Evolutionary conservation across 2,797 vertebrate genomes (phyloP), one percentile per base, ranked within the genome.

Genomic region (Anniella stebbinsi): DNA sequence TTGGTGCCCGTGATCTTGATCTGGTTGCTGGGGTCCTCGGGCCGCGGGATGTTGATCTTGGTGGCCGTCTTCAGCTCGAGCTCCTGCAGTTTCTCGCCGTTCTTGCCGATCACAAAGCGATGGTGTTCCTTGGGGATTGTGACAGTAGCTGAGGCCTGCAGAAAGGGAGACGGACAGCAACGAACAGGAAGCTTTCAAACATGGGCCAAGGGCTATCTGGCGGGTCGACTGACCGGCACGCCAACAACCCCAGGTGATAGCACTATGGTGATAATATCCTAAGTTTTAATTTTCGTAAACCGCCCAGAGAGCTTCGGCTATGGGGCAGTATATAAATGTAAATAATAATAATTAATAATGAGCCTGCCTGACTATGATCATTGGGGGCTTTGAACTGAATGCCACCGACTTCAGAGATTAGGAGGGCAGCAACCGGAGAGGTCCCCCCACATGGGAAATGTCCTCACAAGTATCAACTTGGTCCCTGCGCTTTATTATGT

Each of bases 121-220:
- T 98, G 97, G 88, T 98, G 97, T 95, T 98, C 97, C 92, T 98
- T 98, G 11, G 97, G 97, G 94, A 98, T 98, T 94, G 96, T 94
- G 21, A 97, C 97, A 0, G 96, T 97, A 18, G 97, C 97, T 0
- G 98, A 98, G 33, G 97, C 97, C 97, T 98, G 88, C 4, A 9
- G 45, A 63, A 48, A 36, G 23, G 51, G 54, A 21, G 2, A 25
- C 6, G 30, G 33, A 73, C 1, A 2, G 18, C 69, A 38, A 25
- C 0, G 4, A 63, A 11, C 63, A 0, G 2, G 48, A 82, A 33
- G 36, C 15, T 2, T 54, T 17, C 1, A 17, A 45, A 45, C 8
- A 23, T 2, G 2, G 25, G 25, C 21, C 36, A 41, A 63, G 11
- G 9, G 10, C 23, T 7, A 25, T 9, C 28, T 83, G 36, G 30